Evolutionary conservation across 2,888 invertebrate genomes (phyloP), one percentile per base, ranked within the genome.

Genomic region (Yponomeuta evonymella): DNA sequence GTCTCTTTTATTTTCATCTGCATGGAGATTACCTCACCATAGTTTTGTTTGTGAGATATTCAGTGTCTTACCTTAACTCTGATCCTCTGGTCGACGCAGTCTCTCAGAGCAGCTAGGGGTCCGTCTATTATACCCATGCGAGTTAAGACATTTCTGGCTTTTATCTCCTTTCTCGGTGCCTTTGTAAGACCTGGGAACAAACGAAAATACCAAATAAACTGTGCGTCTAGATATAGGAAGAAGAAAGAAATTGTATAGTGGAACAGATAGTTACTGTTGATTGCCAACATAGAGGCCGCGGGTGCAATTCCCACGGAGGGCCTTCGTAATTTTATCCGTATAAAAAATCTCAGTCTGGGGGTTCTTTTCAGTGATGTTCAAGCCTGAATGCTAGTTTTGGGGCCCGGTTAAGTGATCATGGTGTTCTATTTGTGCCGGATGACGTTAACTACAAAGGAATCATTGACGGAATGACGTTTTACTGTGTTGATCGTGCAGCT

Each of bases 61-160:
- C 43, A 43, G 43, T 6, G 43, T 8, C 65, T 83, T 90, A 95
- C 95, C 94, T 95, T 95, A 33, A 95, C 89, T 79, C 94, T 89
- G 1, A 93, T 84, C 74, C 93, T 89, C 69, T 90, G 86, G 74
- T 95, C 94, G 78, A 94, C 94, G 77, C 94, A 95, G 29, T 93
- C 92, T 74, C 87, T 93, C 15, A 97, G 84, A n/a, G 93, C 82
- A 1, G 88, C 87, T 48, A 96, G 83, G 0, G 96, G 96, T 0
- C 96, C 96, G 0, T 79, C 77, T 30, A 87, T 88, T 0, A 76
- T 79, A 63, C 93, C 90, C 85, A 95, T 94, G 70, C 90, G 81
- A 0, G 88, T 89, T 64, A 91, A 76, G 1, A 91, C 81, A 74
- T 91, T 91, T 70, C 74, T 83, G 2, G 48, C 12, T 36, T 70